Evolutionary conservation across 2,797 vertebrate genomes (phyloP).

Genomic region (Gephyroberyx darwinii): DNA sequence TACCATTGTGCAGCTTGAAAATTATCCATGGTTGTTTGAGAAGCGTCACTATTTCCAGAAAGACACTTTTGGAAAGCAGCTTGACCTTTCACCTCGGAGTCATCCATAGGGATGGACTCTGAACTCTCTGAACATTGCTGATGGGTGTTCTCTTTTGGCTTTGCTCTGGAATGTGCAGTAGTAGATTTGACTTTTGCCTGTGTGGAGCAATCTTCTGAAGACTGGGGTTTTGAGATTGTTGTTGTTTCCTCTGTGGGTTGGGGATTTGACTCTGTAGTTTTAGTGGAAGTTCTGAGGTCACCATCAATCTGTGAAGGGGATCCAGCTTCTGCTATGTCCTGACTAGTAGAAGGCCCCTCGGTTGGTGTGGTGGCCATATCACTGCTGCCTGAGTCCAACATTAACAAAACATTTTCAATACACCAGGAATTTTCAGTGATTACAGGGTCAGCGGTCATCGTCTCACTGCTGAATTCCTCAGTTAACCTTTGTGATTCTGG

Average conservation of each 20-base stretch:
- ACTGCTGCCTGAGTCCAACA: too few species aligned
- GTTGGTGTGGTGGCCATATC: neutral
- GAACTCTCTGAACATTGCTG: neutral
- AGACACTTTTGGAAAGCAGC: neutral
- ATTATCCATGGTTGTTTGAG: neutral
- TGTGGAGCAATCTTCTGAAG: neutral
- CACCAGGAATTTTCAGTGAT: too few species aligned
- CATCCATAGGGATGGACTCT: neutral
- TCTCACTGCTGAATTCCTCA: too few species aligned
- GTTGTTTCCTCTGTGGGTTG: neutral
- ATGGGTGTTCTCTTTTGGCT: constrained; percentile 3
- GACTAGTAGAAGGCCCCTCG: neutral
- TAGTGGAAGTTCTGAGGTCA: neutral
- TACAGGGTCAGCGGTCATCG: too few species aligned
- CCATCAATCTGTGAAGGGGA: neutral
- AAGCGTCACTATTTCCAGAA: constrained; percentile 1
- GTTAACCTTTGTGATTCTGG: too few species aligned
- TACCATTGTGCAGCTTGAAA: constrained; percentile 43
- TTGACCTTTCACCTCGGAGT: constrained; percentile 1
- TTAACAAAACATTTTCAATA: too few species aligned
- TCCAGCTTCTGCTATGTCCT: neutral
- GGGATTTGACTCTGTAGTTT: constrained; percentile 2
- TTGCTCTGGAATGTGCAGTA: neutral
- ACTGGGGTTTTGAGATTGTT: neutral
- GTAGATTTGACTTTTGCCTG: neutral